Evolutionary conservation across 1,140 invertebrate genomes (phyloP).

Genomic region (Lepidurus apus): DNA sequence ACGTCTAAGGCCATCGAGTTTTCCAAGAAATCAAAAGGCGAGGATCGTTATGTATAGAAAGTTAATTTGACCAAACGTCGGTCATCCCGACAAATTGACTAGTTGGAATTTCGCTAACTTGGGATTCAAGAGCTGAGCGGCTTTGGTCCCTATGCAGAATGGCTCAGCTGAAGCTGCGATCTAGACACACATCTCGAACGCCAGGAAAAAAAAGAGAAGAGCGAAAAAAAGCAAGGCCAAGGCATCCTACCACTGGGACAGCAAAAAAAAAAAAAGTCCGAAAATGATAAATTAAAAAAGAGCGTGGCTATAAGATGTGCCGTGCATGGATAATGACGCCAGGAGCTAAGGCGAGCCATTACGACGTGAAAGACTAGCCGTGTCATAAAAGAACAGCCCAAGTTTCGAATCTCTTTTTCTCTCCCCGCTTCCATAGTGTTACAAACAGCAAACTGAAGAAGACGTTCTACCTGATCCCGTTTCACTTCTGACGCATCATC

Average conservation of each 20-base stretch:
- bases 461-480: background rate
- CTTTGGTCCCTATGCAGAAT: too few relatives aligned
- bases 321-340: slow-evolving; percentile 13
- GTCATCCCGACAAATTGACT: too few relatives aligned
- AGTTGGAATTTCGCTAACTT: too few relatives aligned
- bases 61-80: too few relatives aligned
- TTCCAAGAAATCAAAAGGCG: too few relatives aligned
- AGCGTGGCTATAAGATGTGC: slow-evolving; percentile 3
- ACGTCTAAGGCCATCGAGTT: too few relatives aligned
- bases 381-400: slow-evolving; percentile 4
- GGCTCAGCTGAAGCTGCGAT: too few relatives aligned
- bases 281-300: slow-evolving; percentile 5
- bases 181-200: background rate
- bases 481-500: slow-evolving; percentile 1
- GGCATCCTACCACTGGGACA: background rate
- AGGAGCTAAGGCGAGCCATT: slow-evolving; percentile 20
- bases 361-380: slow-evolving; percentile 21
- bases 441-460: background rate
- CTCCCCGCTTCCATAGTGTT: background rate
- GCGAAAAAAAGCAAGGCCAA: background rate
- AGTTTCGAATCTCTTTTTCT: background rate
- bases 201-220: background rate
- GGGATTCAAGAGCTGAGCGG: too few relatives aligned
- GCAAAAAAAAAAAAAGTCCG: background rate
- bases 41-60: too few relatives aligned